These are phyloP conservation scores for Sebastes minor DNA, from an alignment of 2,797 vertebrate species.

Conservation along the genomic window DNA sequence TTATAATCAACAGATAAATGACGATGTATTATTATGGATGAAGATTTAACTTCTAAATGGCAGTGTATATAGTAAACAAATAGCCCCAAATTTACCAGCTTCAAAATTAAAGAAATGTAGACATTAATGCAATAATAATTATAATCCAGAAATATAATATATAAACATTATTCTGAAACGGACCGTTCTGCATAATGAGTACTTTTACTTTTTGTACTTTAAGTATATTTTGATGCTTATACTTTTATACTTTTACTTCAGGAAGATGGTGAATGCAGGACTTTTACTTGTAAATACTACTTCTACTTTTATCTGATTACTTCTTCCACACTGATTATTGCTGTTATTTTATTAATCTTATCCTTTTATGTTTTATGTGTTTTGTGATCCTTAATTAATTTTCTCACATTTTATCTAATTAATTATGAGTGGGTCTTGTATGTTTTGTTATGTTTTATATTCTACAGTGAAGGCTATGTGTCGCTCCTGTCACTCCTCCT, in stretches of 20 bases:
- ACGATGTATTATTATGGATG: neutral
- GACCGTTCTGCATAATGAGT: no score
- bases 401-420: neutral
- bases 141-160: no score
- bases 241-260: neutral
- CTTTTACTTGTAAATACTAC: neutral
- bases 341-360: neutral
- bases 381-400: neutral
- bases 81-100: no score
- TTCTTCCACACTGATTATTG: neutral
- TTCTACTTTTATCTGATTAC: neutral
- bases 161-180: no score
- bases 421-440: neutral
- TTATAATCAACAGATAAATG: neutral
- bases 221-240: neutral
- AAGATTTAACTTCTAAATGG: no score
- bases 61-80: no score
- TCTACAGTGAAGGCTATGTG: neutral
- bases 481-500: neutral
- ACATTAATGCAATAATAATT: no score
- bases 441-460: neutral
- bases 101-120: no score
- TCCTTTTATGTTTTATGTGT: neutral
- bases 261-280: neutral
- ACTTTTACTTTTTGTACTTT: no score